Base-by-base conservation (phyloP, 2,888 invertebrate genomes). In the Acanthosoma haemorrhoidale region DNA sequence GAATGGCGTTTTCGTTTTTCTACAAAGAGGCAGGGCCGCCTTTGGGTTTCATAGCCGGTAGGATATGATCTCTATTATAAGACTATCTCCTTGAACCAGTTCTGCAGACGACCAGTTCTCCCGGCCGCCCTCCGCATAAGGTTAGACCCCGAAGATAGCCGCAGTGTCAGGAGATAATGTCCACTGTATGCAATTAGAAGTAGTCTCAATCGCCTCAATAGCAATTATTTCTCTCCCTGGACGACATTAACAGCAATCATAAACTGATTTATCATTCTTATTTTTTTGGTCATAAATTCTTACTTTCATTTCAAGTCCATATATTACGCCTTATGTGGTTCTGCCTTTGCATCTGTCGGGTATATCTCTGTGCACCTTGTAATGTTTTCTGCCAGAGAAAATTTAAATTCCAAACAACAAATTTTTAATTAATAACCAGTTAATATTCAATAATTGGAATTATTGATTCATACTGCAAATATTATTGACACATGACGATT, bases 81-180 rank as follows among this genome's bases (percentile, higher is more conserved):
- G 51, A n/a, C 51, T 51, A 51, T 51, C 51, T 25, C n/a, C n/a
- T 51, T 51, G 51, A 51, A 51, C 51, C 51, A 51, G 51, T 51
- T 51, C 18, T 25, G 43, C 6, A 13, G 8, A 2, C 21, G 18
- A 21, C 13, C 21, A 41, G 41, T 41, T 41, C 3, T 18, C 43
- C 9, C 4, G 21, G 11, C 2, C 2, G n/a, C 51, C 32, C 2
- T 21, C 51, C 51, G 5, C 25, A 51, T 51, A 51, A 51, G 51
- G 51, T 25, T n/a, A n/a, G 6, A n/a, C 3, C 51, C n/a, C 13
- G 25, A 51, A 51, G 51, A 51, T 51, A 51, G 25, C 51, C 51
- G n/a, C 51, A n/a, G 1, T 5, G 11, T 13, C n/a, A n/a, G 5
- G 51, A 51, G 25, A 25, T 25, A 25, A n/a, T n/a, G 51, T n/a